These are phyloP conservation scores for Nomada flava DNA, from an alignment of 2,888 invertebrate species.

Conservation along the genomic window DNA sequence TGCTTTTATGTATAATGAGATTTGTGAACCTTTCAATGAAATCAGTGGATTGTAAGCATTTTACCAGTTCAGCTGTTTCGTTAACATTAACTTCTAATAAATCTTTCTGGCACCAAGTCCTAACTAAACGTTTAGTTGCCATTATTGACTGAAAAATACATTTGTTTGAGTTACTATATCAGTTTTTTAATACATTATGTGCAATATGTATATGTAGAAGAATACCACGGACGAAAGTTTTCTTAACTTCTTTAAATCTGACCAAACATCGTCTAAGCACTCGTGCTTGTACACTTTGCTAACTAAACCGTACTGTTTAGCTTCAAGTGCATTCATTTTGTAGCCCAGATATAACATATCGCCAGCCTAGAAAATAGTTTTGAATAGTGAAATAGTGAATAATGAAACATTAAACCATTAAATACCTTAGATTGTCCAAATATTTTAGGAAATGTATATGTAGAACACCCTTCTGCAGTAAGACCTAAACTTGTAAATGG, in stretches of 20 bases:
- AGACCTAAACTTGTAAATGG: constrained; percentile 95
- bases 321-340: constrained; percentile 92
- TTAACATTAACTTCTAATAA: constrained; percentile 88
- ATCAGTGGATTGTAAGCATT: constrained; percentile 89
- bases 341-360: constrained; percentile 89
- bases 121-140: constrained; percentile 89
- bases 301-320: constrained; percentile 91
- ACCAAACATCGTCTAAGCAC: constrained; percentile 85
- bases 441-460: constrained; percentile 92
- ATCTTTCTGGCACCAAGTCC: constrained; percentile 86
- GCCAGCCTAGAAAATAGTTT: constrained; percentile 84
- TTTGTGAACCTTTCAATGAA: constrained; percentile 87
- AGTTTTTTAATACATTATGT: background rate
- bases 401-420: background rate
- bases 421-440: constrained; percentile 93
- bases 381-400: background rate
- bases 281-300: constrained; percentile 90
- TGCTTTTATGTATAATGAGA: constrained; percentile 83
- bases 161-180: background rate
- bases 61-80: constrained; percentile 89
- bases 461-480: constrained; percentile 95
- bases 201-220: background rate
- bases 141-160: constrained; percentile 86
- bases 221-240: constrained; percentile 72
- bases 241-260: constrained; percentile 64